These are phyloP conservation scores for Mimumesa dahlbomi DNA, from an alignment of 2,888 invertebrate genomes.

Conservation along the genomic window DNA sequence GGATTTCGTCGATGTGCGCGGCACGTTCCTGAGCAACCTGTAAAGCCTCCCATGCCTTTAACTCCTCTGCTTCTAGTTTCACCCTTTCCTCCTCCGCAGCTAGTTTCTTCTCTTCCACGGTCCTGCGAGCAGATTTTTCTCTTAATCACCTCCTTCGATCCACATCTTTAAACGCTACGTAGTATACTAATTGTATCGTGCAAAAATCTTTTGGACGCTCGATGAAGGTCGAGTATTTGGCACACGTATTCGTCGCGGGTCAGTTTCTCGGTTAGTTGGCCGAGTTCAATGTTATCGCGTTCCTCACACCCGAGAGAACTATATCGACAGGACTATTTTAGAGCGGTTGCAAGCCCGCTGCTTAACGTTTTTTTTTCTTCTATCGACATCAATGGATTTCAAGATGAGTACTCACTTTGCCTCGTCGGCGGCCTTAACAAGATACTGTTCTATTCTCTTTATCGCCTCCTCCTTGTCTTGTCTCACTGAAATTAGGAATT, in stretches of 20 bases:
- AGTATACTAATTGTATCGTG: no score
- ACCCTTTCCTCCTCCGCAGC: constrained; percentile 70
- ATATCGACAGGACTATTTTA: no score
- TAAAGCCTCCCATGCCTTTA: constrained; percentile 72
- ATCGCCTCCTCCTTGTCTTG: constrained; percentile 70
- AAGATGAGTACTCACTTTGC: constrained; percentile 65
- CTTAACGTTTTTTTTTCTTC: no score
- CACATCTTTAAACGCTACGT: no score
- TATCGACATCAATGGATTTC: no score
- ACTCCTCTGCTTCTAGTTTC: constrained; percentile 68
- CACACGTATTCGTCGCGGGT: neutral
- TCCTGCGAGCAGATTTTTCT: constrained; percentile 53
- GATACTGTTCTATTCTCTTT: constrained; percentile 67
- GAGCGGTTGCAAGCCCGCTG: no score
- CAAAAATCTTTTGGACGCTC: neutral
- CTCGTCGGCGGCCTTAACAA: constrained; percentile 69
- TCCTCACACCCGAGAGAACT: neutral
- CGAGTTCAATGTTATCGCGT: constrained; percentile 36
- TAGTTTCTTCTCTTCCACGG: constrained; percentile 73
- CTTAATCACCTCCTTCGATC: no score
- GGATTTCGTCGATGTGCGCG: constrained; percentile 80
- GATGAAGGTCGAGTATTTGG: constrained; percentile 20
- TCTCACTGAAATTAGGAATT: constrained; percentile 65
- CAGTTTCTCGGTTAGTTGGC: constrained; percentile 14
- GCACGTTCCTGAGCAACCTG: constrained; percentile 79